Evolutionary conservation across 2,797 vertebrate genomes (phyloP).

Genomic region (Picus viridis): DNA sequence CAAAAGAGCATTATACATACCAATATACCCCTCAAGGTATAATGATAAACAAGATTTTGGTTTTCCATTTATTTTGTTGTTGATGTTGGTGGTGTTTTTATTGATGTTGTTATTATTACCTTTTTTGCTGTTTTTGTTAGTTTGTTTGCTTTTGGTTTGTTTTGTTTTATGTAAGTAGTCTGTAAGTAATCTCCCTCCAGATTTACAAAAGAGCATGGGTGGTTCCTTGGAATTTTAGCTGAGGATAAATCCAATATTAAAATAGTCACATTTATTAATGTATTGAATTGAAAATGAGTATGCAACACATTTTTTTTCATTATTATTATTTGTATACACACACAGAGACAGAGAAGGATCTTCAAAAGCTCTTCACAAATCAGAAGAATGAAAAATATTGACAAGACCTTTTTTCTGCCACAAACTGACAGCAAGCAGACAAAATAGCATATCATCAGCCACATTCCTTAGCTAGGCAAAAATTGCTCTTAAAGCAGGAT

Average conservation of each 20-base stretch:
- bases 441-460: background rate
- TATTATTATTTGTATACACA: too few relatives aligned
- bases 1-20: background rate
- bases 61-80: background rate
- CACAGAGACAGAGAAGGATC: background rate
- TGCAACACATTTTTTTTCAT: background rate
- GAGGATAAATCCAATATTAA: background rate
- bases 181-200: background rate
- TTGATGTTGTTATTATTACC: background rate
- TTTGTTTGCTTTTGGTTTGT: too few relatives aligned
- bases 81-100: background rate
- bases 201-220: background rate
- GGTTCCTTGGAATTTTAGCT: background rate
- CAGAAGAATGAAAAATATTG: background rate
- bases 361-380: background rate
- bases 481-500: constrained; percentile 27
- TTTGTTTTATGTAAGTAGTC: background rate
- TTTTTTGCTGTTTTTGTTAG: too few relatives aligned
- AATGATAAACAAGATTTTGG: background rate
- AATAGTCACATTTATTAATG: background rate
- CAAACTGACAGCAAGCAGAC: background rate
- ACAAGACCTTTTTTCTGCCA: background rate
- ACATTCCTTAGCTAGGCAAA: constrained; percentile 2
- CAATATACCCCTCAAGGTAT: background rate
- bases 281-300: background rate